Base-by-base conservation (phyloP, 2,888 invertebrate genomes). In the Barypeithes pellucidus region DNA sequence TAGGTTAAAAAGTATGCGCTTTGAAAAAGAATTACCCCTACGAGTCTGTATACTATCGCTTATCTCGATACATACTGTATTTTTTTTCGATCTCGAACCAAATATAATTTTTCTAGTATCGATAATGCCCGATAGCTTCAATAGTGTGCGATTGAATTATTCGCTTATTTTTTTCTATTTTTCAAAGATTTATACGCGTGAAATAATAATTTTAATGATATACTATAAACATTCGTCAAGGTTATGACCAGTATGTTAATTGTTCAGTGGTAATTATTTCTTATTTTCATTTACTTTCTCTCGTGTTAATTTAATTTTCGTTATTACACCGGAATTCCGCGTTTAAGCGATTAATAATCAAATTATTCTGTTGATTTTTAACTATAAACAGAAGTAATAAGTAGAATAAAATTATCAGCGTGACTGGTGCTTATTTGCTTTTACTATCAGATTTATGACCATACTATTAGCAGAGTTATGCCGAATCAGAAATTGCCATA, bases 221-320 rank as follows among this genome's bases (percentile, higher is more conserved):
- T 54, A n/a, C n/a, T n/a, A 14, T 24, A 67, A 67, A 57, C 41
- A 22, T 12, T 57, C 61, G 24, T 61, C 61, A 61, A 61, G 61
- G 61, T 43, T 61, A 61, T 16, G 61, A 61, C 61, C 41, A 61
- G 61, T 61, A 61, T 61, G 61, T 45, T 61, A 61, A 61, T 61
- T 24, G 22, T n/a, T 14, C 41, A 4, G 8, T 1, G 1, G 3
- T 36, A 60, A 60, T 41, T 60, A 60, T 39, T 41, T 18, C 39
- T 43, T 43, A 61, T 43, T 61, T 61, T 61, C 61, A 61, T 61
- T 61, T 45, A 61, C 61, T 61, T 61, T 61, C 61, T 61, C 61
- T 61, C 36, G 20, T 52, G 41, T 43, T 43, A 43, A 61, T 43
- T 43, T 61, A 61, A 61, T 43, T 24, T 61, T 61, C 45, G 59